phyloP scores from a whole-genome alignment of 2,888 invertebrate genomes.

The Heliconius charithonia region DNA sequence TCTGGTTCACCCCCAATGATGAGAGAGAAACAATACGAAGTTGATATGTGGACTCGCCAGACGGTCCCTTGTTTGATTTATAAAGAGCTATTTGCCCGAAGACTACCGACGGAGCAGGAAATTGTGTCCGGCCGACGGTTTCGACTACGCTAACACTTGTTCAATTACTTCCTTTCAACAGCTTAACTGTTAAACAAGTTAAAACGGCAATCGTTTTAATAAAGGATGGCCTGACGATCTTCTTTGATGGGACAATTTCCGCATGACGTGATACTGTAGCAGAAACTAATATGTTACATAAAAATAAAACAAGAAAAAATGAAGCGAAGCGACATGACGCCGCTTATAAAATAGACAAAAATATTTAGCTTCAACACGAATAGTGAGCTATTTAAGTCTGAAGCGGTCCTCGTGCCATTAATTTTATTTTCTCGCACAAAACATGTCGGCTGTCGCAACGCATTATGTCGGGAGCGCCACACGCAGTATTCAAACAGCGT shows the following conservation, averaged over 20 bases:
- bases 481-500: constrained; percentile 78
- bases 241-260: constrained; percentile 71
- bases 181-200: constrained; percentile 65
- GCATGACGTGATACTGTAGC: constrained; percentile 67
- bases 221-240: constrained; percentile 59
- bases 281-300: constrained; percentile 75
- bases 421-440: constrained; percentile 84
- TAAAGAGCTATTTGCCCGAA: constrained; percentile 81
- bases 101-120: constrained; percentile 76
- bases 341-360: constrained; percentile 81
- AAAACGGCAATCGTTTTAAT: constrained; percentile 64
- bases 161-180: constrained; percentile 73
- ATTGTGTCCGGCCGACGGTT: constrained; percentile 69
- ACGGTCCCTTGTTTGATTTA: constrained; percentile 82
- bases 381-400: constrained; percentile 79
- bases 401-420: constrained; percentile 76
- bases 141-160: constrained; percentile 72
- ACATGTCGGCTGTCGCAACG: constrained; percentile 82
- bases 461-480: constrained; percentile 78
- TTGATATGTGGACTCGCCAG: constrained; percentile 81
- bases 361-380: constrained; percentile 78
- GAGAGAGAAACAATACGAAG: constrained; percentile 81
- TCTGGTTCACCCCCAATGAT: constrained; percentile 79
- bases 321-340: constrained; percentile 66
- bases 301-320: constrained; percentile 66